Evolutionary conservation across 2,888 invertebrate species (phyloP), one percentile per base, ranked within the genome.

Genomic region (Coleophora flavipennella): DNA sequence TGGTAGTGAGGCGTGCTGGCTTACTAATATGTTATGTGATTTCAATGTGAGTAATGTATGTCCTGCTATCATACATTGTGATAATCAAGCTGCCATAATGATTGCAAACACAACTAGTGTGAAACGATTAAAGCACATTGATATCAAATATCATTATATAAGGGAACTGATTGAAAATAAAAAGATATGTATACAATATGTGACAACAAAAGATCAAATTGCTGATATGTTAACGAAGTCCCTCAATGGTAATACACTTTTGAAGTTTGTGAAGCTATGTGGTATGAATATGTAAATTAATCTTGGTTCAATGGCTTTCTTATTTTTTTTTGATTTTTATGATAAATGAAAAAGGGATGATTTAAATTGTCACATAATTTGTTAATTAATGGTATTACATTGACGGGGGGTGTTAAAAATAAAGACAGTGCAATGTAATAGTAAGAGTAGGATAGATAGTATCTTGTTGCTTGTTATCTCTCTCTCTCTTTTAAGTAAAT

Each of bases 331-430:
- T 20, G 6, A 20, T 3, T 20, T 20, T 20, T 4, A 4, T 20
- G n/a, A n/a, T n/a, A n/a, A n/a, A n/a, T n/a, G n/a, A n/a, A n/a
- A n/a, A n/a, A n/a, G n/a, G n/a, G n/a, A n/a, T n/a, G n/a, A n/a
- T n/a, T n/a, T n/a, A n/a, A n/a, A n/a, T n/a, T n/a, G n/a, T n/a
- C n/a, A n/a, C n/a, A n/a, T n/a, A n/a, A n/a, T 51, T 63, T 56
- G 60, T 49, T 51, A 49, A 48, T 51, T 50, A 45, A 41, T 51
- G 59, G 66, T 20, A 20, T 20, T 20, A 20, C 20, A 20, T 20
- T 20, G 20, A 20, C 3, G 20, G 6, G 20, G 20, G 20, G 20
- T 20, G 20, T 20, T 20, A 20, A 20, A 20, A 20, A 4, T 4
- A 20, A 20, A n/a, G n/a, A n/a, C n/a, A n/a, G 28, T 27, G 7